phyloP scores from a whole-genome alignment of 1,140 invertebrate species.

The Drosophila teissieri region DNA sequence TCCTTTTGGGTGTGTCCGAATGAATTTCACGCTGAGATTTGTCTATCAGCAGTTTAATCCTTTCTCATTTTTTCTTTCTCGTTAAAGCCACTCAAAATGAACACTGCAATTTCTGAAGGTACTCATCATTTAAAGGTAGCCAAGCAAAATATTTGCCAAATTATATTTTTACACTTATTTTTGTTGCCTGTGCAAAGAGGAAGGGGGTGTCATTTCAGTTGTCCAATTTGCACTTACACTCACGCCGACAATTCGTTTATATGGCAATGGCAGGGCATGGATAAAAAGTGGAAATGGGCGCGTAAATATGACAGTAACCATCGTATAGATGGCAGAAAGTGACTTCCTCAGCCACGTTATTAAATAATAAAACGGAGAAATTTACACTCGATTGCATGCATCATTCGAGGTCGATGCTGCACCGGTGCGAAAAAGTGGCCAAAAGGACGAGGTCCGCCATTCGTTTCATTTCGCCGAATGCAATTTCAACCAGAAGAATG shows the following conservation, averaged over 20 bases:
- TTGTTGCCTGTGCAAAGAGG: background rate
- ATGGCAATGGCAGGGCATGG: constrained; percentile 18
- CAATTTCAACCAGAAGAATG: constrained; percentile 54
- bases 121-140: no score
- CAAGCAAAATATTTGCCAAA: background rate
- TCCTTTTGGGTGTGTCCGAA: constrained; percentile 66
- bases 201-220: constrained; percentile 17
- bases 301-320: constrained; percentile 48
- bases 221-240: constrained; percentile 54
- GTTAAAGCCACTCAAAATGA: background rate
- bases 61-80: background rate
- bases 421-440: background rate
- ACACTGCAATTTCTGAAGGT: background rate
- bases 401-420: constrained; percentile 37
- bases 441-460: constrained; percentile 5
- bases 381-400: constrained; percentile 69
- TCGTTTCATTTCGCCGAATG: constrained; percentile 58
- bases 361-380: constrained; percentile 72
- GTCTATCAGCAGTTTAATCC: constrained; percentile 7
- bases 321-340: constrained; percentile 40
- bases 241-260: constrained; percentile 58
- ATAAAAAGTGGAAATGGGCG: constrained; percentile 26
- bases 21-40: constrained; percentile 77
- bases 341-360: constrained; percentile 46
- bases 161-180: background rate